Percentiles rank a stretch among this genome's conserved stretches.
Evolutionary conservation across 2,113 vertebrate genomes (phyloP).

Genomic region (Pteronura brasiliensis): DNA sequence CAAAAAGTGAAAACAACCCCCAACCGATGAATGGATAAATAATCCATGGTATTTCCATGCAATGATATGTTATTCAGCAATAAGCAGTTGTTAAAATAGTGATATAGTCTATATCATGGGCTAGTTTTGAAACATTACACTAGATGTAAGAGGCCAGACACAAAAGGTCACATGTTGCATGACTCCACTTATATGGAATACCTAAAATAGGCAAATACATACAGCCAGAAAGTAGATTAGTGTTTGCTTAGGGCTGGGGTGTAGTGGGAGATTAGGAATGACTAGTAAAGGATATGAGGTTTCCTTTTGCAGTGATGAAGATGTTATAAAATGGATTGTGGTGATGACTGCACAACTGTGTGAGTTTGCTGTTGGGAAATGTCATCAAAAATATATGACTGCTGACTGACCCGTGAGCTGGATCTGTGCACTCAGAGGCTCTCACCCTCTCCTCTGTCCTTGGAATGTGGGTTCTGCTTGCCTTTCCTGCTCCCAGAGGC

Average conservation of each 20-base stretch:
- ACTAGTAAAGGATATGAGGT: neutral
- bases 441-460: neutral
- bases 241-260: neutral
- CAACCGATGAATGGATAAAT: neutral
- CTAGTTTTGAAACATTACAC: neutral
- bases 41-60: neutral
- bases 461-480: neutral
- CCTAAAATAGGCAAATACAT: neutral
- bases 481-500: neutral
- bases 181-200: neutral
- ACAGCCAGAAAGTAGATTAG: neutral
- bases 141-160: neutral
- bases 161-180: neutral
- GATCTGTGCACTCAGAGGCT: neutral
- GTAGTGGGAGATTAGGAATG: neutral
- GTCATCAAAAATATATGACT: neutral
- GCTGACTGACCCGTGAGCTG: neutral
- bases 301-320: neutral
- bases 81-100: neutral
- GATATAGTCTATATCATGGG: neutral
- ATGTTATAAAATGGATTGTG: neutral
- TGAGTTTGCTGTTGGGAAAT: neutral
- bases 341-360: neutral
- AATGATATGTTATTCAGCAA: neutral
- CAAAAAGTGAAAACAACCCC: neutral